Evolutionary conservation across 1,140 invertebrate species (phyloP).

Genomic region (Zaprionus inermis): DNA sequence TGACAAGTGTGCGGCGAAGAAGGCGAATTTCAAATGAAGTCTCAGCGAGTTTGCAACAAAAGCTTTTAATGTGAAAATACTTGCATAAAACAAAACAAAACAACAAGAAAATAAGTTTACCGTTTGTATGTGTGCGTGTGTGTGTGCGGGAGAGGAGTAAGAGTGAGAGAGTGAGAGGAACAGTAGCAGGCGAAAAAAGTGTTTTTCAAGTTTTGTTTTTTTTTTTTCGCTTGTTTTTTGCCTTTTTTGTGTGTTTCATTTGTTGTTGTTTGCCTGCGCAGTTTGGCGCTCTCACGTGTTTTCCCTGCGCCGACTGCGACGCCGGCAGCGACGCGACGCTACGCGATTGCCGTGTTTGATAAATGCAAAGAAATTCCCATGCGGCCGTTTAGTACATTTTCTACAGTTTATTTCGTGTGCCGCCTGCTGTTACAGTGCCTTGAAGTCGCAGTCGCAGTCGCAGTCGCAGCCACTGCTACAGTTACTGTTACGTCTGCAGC

Average conservation of each 20-base stretch:
- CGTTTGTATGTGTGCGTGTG: slow-evolving; percentile 36
- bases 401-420: slow-evolving; percentile 49
- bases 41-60: slow-evolving; percentile 33
- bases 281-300: slow-evolving; percentile 61
- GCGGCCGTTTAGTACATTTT: slow-evolving; percentile 69
- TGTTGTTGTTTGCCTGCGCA: slow-evolving; percentile 48
- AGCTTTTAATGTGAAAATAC: slow-evolving; percentile 15
- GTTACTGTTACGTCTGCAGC: slow-evolving; percentile 8
- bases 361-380: slow-evolving; percentile 75
- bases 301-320: slow-evolving; percentile 50
- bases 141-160: not conserved
- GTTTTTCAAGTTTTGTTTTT: slow-evolving; percentile 36
- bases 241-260: slow-evolving; percentile 16
- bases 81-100: slow-evolving; percentile 18
- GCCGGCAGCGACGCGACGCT: slow-evolving; percentile 20
- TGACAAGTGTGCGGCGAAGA: slow-evolving; percentile 17
- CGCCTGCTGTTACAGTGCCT: slow-evolving; percentile 39
- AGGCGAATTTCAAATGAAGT: slow-evolving; percentile 44
- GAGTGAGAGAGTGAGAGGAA: slow-evolving; percentile 9
- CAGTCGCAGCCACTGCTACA: slow-evolving; percentile 5
- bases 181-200: slow-evolving; percentile 38
- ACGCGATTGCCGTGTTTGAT: slow-evolving; percentile 47
- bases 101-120: slow-evolving; percentile 25
- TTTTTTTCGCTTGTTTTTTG: too few relatives aligned
- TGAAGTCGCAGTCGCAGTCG: not conserved